A percentile compares a stretch with the other conserved stretches of the same genome.
These are phyloP conservation scores for Spheniscus humboldti DNA, from an alignment of 2,797 vertebrate species.

Conservation along the genomic window DNA sequence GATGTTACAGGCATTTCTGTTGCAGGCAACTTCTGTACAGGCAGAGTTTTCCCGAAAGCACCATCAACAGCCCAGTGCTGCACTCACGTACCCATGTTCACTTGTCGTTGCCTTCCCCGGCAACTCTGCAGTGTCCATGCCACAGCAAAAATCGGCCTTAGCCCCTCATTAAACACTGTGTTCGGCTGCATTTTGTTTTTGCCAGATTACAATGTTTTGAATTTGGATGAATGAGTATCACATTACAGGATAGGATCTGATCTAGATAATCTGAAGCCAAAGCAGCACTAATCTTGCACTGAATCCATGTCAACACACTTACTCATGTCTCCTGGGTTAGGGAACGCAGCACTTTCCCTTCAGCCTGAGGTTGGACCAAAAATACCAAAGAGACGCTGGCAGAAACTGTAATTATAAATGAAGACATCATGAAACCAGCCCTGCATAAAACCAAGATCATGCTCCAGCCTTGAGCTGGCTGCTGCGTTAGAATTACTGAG, in stretches of 20 bases:
- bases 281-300: background rate
- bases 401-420: constrained; percentile 18
- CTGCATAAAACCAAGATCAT: background rate
- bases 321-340: background rate
- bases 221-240: background rate
- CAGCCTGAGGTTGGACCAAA: constrained; percentile 2
- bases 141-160: background rate
- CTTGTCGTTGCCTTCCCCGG: background rate
- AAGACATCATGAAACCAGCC: background rate
- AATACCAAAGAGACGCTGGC: background rate
- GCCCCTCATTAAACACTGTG: background rate
- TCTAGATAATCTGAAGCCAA: constrained; percentile 14
- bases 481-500: background rate
- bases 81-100: background rate
- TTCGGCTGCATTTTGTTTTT: background rate
- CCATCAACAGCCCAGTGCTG: background rate
- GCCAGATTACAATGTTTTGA: background rate
- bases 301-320: background rate
- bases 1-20: background rate
- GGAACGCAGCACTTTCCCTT: constrained; percentile 30
- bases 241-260: background rate
- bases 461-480: background rate
- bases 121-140: background rate
- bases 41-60: background rate
- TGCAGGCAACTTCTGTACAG: background rate